Base-by-base conservation (phyloP, 2,888 invertebrate genomes). In the Dysmachus trigonus region DNA sequence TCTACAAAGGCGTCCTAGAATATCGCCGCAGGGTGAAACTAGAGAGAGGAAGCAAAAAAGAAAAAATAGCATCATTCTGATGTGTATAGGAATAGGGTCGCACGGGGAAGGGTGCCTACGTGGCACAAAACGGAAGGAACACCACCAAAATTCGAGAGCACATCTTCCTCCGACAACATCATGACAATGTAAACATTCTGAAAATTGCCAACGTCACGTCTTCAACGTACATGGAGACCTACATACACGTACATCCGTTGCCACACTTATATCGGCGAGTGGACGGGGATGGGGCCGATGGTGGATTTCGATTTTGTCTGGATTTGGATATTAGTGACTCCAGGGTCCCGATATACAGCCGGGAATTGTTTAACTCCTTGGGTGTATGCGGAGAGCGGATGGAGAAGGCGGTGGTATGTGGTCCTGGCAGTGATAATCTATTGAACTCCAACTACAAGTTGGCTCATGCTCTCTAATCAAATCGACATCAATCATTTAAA, bases 401-500 rank as follows among this genome's bases (percentile, higher is more conserved):
- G 33, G 7, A 22, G 13, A 8, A 1, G 33, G 38, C 76, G 18
- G 62, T 76, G 38, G 10, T 13, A 10, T 76, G 18, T 76, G 76
- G n/a, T 27, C 35, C 74, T 35, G 33, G 31, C 33, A 74, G 33
- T 76, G 76, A 62, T 62, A n/a, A 62, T 62, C 62, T 62, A 62
- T 62, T 62, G 62, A 62, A 62, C 27, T 62, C 62, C 62, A 27
- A 62, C 62, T 62, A 62, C 18, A 62, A 62, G 33, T 51, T 27
- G 79, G 79, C 79, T 18, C 35, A 33, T 73, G 31, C 51, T 51
- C 79, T 51, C 79, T 51, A 79, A 79, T 79, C 47, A 79, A 79
- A 51, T 47, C 27, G 79, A 47, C 79, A 79, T 79, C 79, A 79
- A 79, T 79, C 79, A 79, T 79, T 79, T 79, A 79, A 79, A 79